Percentiles rank a stretch among this genome's conserved stretches.
phyloP scores from a whole-genome alignment of 1,140 invertebrate genomes.

The Calosoma granatense region DNA sequence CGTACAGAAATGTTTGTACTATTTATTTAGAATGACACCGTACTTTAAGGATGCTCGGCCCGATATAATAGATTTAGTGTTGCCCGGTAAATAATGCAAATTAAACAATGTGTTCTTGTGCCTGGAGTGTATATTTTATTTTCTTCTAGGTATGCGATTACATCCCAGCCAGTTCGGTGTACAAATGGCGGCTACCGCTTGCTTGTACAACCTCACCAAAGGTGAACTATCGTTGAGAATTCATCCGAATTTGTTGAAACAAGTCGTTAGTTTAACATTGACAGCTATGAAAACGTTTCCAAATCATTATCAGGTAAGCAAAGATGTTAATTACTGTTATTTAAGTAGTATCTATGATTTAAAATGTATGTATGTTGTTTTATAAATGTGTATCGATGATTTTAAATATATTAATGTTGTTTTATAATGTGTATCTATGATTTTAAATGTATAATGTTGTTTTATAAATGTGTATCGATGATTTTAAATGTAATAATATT shows the following conservation, averaged over 20 bases:
- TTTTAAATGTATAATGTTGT: too few species aligned
- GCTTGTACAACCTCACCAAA: conserved; percentile 69
- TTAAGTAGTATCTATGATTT: conserved; percentile 14
- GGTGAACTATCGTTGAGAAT: conserved; percentile 54
- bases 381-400: too few species aligned
- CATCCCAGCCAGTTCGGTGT: conserved; percentile 57
- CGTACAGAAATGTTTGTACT: conserved; percentile 63
- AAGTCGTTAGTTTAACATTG: conserved; percentile 59
- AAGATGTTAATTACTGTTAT: neutral
- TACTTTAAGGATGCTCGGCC: conserved; percentile 47
- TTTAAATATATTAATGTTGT: too few species aligned
- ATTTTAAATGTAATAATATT: too few species aligned
- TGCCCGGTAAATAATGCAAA: conserved; percentile 35
- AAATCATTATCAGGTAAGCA: conserved; percentile 44
- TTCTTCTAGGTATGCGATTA: conserved; percentile 44
- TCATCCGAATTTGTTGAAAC: conserved; percentile 53
- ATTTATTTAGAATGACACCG: conserved; percentile 47
- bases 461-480: too few species aligned
- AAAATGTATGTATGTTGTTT: too few species aligned
- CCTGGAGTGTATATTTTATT: neutral
- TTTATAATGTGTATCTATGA: too few species aligned
- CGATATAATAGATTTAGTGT: conserved; percentile 61
- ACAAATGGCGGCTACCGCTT: conserved; percentile 74
- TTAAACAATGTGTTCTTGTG: neutral
- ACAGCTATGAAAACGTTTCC: conserved; percentile 65